Base-by-base conservation (phyloP, 2,797 vertebrate genomes). In the Mallotus villosus region DNA sequence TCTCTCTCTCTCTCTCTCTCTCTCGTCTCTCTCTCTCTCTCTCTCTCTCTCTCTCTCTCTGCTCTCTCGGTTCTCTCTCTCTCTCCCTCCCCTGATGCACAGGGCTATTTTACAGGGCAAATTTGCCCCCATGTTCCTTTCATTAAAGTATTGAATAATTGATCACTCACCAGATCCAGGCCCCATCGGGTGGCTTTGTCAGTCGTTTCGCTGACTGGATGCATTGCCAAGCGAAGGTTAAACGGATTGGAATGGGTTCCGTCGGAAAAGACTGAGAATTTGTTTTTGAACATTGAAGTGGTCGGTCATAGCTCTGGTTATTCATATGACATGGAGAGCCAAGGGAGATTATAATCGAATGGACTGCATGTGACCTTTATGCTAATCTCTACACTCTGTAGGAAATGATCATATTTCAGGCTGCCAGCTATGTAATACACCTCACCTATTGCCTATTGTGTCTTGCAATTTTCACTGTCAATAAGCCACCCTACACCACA, bases 191-290 rank as follows among this genome's bases (percentile, higher is more conserved):
- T 51, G 27, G 21, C 46, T 75, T 67, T 66, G 53, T 58, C 29
- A n/a, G 51, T 53, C 53, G 72, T 74, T 82, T 72, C 78, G 83
- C 84, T 87, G 84, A 88, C 75, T 67, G 46, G 77, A 78, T 72
- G 78, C 75, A 69, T 79, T 78, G 59, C 70, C 64, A 78, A 77
- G 72, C 76, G 62, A n/a, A 68, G 70, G 79, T 84, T 78, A 83
- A 89, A 87, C 83, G 73, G 77, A 76, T 85, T 58, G 82, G 37
- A 85, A 84, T 53, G 71, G 61, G 58, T 61, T 81, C 17, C 67
- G 77, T 87, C 78, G 75, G 80, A 83, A 41, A 77, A 70, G 81
- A 83, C 11, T 74, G 73, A 82, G 79, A 84, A 74, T 65, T 17
- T 73, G 24, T 67, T 81, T 80, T 80, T 81, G 55, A 70, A 64